Evolutionary conservation across 2,113 vertebrate species (phyloP).

Genomic region (Cryptotis parvus): DNA sequence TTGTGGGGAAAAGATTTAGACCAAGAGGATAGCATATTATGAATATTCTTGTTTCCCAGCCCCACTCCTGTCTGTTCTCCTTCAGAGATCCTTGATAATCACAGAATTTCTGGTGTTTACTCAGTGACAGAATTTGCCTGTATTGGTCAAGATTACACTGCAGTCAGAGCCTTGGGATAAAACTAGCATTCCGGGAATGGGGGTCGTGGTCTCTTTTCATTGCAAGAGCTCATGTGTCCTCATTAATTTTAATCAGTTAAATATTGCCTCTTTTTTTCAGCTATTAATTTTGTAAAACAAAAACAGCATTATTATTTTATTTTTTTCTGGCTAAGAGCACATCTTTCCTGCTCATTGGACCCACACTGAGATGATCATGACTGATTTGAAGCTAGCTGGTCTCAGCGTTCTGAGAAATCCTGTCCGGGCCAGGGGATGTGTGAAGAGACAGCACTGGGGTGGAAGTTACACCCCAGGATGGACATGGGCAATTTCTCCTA

Average conservation of each 20-base stretch:
- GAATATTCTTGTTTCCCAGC: not conserved
- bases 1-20: not conserved
- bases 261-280: conserved; percentile 39
- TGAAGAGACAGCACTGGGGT: not conserved
- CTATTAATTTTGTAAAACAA: not conserved
- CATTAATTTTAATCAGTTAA: not conserved
- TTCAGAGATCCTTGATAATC: not conserved
- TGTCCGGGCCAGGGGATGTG: not conserved
- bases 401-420: not conserved
- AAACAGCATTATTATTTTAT: too few species aligned
- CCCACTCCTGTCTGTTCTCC: not conserved
- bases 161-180: not conserved
- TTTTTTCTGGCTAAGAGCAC: not conserved
- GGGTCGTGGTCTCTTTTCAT: too few species aligned
- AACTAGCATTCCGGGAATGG: not conserved
- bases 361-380: conserved; percentile 22
- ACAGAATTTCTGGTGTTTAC: not conserved
- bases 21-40: not conserved
- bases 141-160: not conserved
- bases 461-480: not conserved
- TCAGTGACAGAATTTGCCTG: not conserved
- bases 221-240: not conserved
- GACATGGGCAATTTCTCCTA: conserved; percentile 5
- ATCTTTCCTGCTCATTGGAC: conserved; percentile 31
- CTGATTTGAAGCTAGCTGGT: not conserved